Base-by-base conservation (phyloP, 2,888 invertebrate species). In the Ypsolopha sequella region DNA sequence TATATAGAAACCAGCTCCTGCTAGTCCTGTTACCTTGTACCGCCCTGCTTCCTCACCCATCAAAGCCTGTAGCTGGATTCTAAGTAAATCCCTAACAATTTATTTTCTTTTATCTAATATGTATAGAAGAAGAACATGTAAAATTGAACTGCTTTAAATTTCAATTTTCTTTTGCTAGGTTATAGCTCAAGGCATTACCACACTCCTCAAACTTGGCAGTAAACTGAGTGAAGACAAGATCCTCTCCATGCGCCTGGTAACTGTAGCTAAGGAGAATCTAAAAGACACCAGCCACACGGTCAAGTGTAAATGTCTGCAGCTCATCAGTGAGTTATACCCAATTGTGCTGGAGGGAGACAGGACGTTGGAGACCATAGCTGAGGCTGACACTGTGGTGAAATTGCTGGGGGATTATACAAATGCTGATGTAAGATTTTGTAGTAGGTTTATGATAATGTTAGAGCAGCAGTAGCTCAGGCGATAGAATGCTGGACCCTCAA, bases 341-440 rank as follows among this genome's bases (percentile, higher is more conserved):
- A 82, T 91, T 52, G 88, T 88, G 53, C 76, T 87, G 0, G 88
- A 89, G 43, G 66, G 66, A 0, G 86, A 87, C 52, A 67, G 77
- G 49, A 80, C 78, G 1, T 53, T 65, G 0, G 88, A 89, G 53
- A 88, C 85, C 62, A 66, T 82, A 9, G 76, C 84, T 0, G 90
- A 91, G 56, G 88, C 90, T 35, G 89, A 91, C 62, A 85, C 88
- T 43, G 89, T 91, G 55, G 85, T 94, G 7, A 90, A 91, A 62
- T 85, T 96, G 51, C 89, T 98, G n/a, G 92, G 92, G 24, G 92
- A 93, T 58, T 97, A 95, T 76, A 94, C 95, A 45, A 91, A 94
- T 73, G 91, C 93, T 36, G 90, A 91, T 89, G 87, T 86, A 62
- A 62, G 41, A 46, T 43, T 14, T 51, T 44, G 8, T 7, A 34